phyloP scores from a whole-genome alignment of 1,140 invertebrate genomes.

The Chrysoperla carnea region DNA sequence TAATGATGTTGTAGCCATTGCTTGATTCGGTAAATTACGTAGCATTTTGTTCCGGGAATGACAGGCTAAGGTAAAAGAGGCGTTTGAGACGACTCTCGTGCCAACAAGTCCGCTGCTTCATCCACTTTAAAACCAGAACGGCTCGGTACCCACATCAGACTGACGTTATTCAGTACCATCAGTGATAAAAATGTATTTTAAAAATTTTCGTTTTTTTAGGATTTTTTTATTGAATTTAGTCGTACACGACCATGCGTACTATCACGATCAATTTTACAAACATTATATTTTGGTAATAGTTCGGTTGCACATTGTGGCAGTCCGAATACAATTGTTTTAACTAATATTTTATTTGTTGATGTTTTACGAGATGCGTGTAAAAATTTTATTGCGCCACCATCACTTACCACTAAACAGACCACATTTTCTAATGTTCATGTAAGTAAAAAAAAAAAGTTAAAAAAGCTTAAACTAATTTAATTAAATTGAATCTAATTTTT shows the following conservation, averaged over 20 bases:
- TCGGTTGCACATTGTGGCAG: constrained; percentile 27
- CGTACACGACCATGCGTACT: constrained; percentile 78
- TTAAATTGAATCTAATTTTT: too few species aligned
- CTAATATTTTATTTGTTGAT: constrained; percentile 39
- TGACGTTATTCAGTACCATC: too few species aligned
- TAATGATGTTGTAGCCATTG: too few species aligned
- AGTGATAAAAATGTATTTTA: background rate
- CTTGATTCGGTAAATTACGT: too few species aligned
- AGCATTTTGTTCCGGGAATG: too few species aligned
- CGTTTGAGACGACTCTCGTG: too few species aligned
- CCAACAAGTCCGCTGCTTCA: too few species aligned
- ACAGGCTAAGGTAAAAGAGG: too few species aligned
- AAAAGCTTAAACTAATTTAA: too few species aligned
- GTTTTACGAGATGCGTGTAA: constrained; percentile 70
- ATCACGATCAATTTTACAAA: constrained; percentile 80
- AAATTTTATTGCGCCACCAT: constrained; percentile 76
- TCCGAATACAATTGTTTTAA: constrained; percentile 23
- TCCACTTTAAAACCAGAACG: too few species aligned
- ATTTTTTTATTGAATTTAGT: constrained; percentile 89
- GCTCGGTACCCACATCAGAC: too few species aligned
- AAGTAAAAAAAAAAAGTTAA: too few species aligned
- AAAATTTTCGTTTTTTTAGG: constrained; percentile 34
- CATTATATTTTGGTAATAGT: constrained; percentile 46
- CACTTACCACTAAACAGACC: constrained; percentile 28
- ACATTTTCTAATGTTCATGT: background rate